Percentiles rank a stretch among this genome's conserved stretches.
These are phyloP conservation scores for Lutraria rhynchaena DNA, from an alignment of 1,140 invertebrate species.

Conservation along the genomic window DNA sequence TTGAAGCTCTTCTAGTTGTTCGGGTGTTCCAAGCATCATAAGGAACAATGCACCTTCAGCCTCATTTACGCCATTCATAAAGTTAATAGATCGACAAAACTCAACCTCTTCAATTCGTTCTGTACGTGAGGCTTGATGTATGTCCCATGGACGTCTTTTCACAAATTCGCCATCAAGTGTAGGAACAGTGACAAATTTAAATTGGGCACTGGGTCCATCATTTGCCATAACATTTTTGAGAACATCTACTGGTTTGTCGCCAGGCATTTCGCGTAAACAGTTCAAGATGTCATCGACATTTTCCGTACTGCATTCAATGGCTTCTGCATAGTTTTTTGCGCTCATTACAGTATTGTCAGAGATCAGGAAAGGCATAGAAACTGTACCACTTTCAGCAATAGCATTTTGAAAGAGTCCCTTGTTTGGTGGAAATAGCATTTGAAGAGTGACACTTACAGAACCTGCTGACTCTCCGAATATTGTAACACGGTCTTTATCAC, in stretches of 20 bases:
- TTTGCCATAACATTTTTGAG: background rate
- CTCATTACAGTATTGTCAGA: background rate
- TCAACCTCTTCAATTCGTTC: conserved; percentile 5
- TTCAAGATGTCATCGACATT: background rate
- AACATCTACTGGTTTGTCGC: background rate
- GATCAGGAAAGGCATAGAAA: background rate
- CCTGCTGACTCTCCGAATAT: conserved; percentile 66
- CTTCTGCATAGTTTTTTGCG: background rate
- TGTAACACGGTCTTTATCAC: conserved; percentile 84
- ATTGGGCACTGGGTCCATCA: background rate
- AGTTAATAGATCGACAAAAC: conserved; percentile 13
- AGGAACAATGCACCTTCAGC: conserved; percentile 16
- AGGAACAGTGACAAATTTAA: background rate
- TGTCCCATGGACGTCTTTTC: background rate
- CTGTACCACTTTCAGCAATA: conserved; percentile 26
- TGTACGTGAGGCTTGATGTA: background rate
- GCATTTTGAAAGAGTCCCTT: conserved; percentile 28
- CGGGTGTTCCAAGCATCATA: background rate
- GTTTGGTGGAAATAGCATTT: conserved; percentile 40
- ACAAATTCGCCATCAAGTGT: conserved; percentile 30
- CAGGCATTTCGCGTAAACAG: background rate
- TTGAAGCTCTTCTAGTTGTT: conserved; percentile 6
- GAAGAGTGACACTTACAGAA: conserved; percentile 46
- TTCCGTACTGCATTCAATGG: background rate
- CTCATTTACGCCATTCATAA: conserved; percentile 19